Evolutionary conservation across 2,888 invertebrate species (phyloP), one percentile per base, ranked within the genome.

Genomic region (Adelphocoris suturalis): DNA sequence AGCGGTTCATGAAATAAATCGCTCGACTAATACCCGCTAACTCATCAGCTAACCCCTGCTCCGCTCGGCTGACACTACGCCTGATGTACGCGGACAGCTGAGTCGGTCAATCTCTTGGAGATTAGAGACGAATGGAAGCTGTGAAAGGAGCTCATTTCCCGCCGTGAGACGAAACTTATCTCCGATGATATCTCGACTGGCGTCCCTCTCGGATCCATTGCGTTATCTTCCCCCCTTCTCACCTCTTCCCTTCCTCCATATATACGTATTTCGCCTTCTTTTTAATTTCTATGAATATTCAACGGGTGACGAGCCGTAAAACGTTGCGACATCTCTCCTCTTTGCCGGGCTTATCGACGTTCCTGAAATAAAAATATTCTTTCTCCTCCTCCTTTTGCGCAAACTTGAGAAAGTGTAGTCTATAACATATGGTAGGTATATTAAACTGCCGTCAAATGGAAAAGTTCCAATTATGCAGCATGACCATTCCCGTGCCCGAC

Each of bases 211-310:
- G 19, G 61, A 68, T 68, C 68, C 23, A 23, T 23, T 12, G 7
- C 68, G 23, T 23, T 68, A 23, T 68, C 68, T 23, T 68, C 68
- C 37, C 37, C 37, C 37, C 37, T 37, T 7, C 37, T 7, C 37
- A 2, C 37, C 37, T 4, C 37, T 37, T n/a, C n/a, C 68, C 23
- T 23, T 19, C 68, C 5, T 4, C 68, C 12, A 12, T 68, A 23
- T 23, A 68, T 23, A 23, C 23, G 23, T 14, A 68, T 68, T 23
- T 68, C 0, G 23, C 23, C 68, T 23, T 23, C 19, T 68, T 23
- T n/a, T 23, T 68, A 23, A 68, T 68, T 68, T 19, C 61, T 23
- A 68, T 68, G 68, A 68, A 68, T 68, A 68, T 68, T 68, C 23
- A 68, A 23, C 11, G 52, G 52, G 52, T 52, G 52, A 52, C 52